These are phyloP conservation scores for Euwallacea similis DNA, from an alignment of 1,140 invertebrate genomes.

Conservation along the genomic window DNA sequence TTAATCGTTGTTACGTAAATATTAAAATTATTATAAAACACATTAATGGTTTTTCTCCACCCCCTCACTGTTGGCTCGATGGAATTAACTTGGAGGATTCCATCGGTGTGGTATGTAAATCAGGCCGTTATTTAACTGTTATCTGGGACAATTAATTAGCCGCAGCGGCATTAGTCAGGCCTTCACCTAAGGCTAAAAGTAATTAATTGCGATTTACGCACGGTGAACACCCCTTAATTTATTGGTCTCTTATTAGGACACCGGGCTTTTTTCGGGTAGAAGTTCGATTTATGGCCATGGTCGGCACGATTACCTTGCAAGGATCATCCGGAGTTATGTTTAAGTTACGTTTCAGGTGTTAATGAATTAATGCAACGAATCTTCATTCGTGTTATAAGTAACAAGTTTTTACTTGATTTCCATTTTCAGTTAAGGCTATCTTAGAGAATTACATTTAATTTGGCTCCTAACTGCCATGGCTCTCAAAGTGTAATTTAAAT, in stretches of 20 bases:
- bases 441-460: too few species aligned
- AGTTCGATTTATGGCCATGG: conserved; percentile 11
- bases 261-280: conserved; percentile 13
- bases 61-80: too few species aligned
- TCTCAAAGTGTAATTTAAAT: too few species aligned
- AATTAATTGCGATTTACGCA: conserved; percentile 30
- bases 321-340: not conserved
- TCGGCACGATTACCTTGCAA: not conserved
- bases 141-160: conserved; percentile 28
- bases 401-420: too few species aligned
- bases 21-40: conserved; percentile 43
- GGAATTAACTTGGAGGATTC: not conserved
- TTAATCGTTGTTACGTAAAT: conserved; percentile 53
- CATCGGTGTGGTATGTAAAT: conserved; percentile 22
- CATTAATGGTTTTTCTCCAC: not conserved
- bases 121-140: conserved; percentile 24
- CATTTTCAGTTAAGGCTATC: too few species aligned
- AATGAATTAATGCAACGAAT: too few species aligned
- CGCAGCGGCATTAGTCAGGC: conserved; percentile 18
- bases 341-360: not conserved
- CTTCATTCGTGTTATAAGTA: too few species aligned
- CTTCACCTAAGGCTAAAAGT: conserved; percentile 12
- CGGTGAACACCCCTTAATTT: conserved; percentile 23
- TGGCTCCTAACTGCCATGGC: too few species aligned
- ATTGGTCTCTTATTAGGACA: conserved; percentile 14